A percentile compares a stretch with the other conserved stretches of the same genome.
Evolutionary conservation across 2,888 invertebrate genomes (phyloP).

Genomic region (Drosophila sordidula): DNA sequence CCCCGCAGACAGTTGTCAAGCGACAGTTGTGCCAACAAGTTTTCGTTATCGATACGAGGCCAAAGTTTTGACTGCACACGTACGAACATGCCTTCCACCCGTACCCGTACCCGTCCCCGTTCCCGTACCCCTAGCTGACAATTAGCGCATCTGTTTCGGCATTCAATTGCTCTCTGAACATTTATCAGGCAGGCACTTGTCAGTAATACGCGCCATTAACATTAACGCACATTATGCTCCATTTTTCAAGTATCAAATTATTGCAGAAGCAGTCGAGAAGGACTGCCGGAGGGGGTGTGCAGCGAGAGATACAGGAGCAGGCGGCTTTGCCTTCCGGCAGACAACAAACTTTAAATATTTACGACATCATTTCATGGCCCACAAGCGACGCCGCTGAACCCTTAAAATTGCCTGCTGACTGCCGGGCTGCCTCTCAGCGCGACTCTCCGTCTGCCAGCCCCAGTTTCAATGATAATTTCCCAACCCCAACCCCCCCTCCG

Average conservation of each 20-base stretch:
- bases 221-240: slow-evolving; percentile 79
- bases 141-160: slow-evolving; percentile 61
- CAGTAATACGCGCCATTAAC: slow-evolving; percentile 82
- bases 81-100: no score
- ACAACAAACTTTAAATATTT: slow-evolving; percentile 80
- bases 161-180: slow-evolving; percentile 46
- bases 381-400: slow-evolving; percentile 67
- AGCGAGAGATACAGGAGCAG: not conserved
- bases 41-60: slow-evolving; percentile 15
- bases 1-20: slow-evolving; percentile 42
- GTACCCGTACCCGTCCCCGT: no score
- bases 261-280: slow-evolving; percentile 38
- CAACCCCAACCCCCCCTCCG: slow-evolving; percentile 8
- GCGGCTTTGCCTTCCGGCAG: slow-evolving; percentile 46
- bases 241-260: slow-evolving; percentile 75
- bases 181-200: slow-evolving; percentile 73
- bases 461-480: slow-evolving; percentile 74
- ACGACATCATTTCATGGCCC: slow-evolving; percentile 80
- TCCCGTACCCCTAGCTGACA: slow-evolving; percentile 17
- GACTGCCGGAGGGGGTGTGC: not conserved
- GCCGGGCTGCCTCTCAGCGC: not conserved
- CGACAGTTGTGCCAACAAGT: slow-evolving; percentile 46
- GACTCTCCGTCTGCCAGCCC: slow-evolving; percentile 3
- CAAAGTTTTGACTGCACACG: slow-evolving; percentile 16
- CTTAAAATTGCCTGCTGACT: slow-evolving; percentile 54